Evolutionary conservation across 2,113 vertebrate species (phyloP).

Genomic region (Pardalotus punctatus): DNA sequence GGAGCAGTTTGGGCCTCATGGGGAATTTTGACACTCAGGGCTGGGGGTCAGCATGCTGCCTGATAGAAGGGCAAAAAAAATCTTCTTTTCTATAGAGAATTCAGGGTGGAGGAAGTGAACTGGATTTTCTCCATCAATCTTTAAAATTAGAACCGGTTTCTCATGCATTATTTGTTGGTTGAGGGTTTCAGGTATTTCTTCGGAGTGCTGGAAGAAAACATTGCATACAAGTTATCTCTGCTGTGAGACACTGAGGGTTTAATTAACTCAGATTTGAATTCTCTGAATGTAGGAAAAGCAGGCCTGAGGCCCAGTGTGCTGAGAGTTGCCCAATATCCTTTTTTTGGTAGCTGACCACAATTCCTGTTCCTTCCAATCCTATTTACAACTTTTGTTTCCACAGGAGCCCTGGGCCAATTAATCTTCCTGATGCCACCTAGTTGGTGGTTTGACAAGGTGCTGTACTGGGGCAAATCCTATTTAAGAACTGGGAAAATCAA

Average conservation of each 20-base stretch:
- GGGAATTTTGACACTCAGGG: neutral
- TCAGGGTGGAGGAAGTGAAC: neutral
- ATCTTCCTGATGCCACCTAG: fast-evolving
- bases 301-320: neutral
- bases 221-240: neutral
- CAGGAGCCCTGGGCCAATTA: neutral
- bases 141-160: neutral
- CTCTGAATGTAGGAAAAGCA: neutral
- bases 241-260: neutral
- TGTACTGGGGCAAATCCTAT: neutral
- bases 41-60: fast-evolving
- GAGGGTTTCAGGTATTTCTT: neutral
- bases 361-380: neutral
- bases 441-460: neutral
- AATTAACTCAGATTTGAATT: neutral
- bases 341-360: neutral
- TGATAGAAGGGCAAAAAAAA: neutral
- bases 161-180: neutral
- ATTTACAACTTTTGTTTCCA: fast-evolving
- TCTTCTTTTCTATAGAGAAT: neutral
- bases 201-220: neutral
- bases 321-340: neutral
- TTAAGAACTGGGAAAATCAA: no score
- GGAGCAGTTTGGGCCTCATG: neutral
- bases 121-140: neutral